Percentiles rank a stretch among this genome's conserved stretches.
Conservation (phyloP, 2,797 vertebrate genomes). For the Ispidina lecontei region DNA sequence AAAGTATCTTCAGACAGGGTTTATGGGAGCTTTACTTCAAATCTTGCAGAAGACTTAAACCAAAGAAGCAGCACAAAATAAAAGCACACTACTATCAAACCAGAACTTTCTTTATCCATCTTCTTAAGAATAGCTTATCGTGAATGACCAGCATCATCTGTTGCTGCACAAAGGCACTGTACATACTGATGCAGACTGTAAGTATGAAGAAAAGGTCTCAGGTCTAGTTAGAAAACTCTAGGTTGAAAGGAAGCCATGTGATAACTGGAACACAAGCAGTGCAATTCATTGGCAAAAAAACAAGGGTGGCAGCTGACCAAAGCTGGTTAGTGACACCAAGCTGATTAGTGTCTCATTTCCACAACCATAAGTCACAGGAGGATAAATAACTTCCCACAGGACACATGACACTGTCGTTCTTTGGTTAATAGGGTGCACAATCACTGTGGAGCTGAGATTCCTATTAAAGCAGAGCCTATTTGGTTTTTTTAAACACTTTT, state of each 20-base stretch:
- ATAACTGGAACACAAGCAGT: constrained; percentile 4
- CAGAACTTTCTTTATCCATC: not conserved
- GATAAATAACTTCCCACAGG: constrained; percentile 45
- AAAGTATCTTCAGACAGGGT: not conserved
- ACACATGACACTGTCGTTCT: not conserved
- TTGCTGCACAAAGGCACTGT: not conserved
- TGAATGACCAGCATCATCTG: not conserved
- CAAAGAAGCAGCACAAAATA: not conserved
- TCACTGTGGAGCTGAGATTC: not conserved
- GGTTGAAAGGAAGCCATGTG: constrained; percentile 2
- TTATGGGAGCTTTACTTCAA: not conserved
- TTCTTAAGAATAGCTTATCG: not conserved
- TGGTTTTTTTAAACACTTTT: not conserved
- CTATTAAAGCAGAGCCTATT: not conserved
- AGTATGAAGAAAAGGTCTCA: not conserved
- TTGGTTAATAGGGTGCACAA: not conserved
- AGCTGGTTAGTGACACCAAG: constrained; percentile 46
- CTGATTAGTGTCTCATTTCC: constrained; percentile 38
- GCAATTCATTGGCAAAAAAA: constrained; percentile 35
- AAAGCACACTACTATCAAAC: not conserved
- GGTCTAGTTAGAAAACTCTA: not conserved
- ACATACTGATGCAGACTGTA: not conserved
- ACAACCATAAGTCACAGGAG: constrained; percentile 34
- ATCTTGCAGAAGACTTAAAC: not conserved
- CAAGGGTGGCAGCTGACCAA: constrained; percentile 30